phyloP scores from a whole-genome alignment of 2,113 vertebrate species.

The Rhinogobius similis region DNA sequence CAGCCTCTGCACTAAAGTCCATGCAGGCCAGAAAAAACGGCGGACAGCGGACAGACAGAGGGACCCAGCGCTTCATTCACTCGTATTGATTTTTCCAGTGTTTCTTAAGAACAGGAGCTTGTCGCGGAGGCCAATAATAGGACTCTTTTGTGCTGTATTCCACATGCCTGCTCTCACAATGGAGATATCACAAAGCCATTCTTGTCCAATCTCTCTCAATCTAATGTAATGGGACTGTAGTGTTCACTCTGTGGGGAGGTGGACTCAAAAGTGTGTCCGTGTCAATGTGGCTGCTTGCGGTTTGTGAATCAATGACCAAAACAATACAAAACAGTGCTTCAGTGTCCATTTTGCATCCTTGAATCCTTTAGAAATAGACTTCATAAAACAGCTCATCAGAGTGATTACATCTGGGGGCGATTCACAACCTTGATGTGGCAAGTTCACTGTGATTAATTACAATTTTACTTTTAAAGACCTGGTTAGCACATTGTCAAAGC shows the following conservation, averaged over 20 bases:
- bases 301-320: background rate
- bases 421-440: conserved; percentile 28
- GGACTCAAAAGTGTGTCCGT: background rate
- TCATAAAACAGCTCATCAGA: conserved; percentile 34
- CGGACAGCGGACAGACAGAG: conserved; percentile 24
- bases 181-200: conserved; percentile 46
- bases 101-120: conserved; percentile 57
- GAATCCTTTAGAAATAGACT: background rate
- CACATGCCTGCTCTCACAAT: conserved; percentile 46
- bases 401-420: background rate
- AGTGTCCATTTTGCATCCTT: background rate
- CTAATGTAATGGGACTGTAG: conserved; percentile 14
- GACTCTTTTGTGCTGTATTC: conserved; percentile 52
- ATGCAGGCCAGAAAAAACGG: conserved; percentile 28
- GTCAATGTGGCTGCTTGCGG: background rate
- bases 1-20: conserved; percentile 28
- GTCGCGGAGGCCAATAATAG: conserved; percentile 38
- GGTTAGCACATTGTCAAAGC: conserved; percentile 4
- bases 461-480: conserved; percentile 21
- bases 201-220: conserved; percentile 29
- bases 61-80: conserved; percentile 36
- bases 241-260: background rate
- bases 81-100: conserved; percentile 61
- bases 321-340: background rate
- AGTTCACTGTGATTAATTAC: conserved; percentile 1